These are phyloP conservation scores for Holothuria leucospilota DNA, from an alignment of 53 echinoderm and acorn worm genomes.

Conservation along the genomic window DNA sequence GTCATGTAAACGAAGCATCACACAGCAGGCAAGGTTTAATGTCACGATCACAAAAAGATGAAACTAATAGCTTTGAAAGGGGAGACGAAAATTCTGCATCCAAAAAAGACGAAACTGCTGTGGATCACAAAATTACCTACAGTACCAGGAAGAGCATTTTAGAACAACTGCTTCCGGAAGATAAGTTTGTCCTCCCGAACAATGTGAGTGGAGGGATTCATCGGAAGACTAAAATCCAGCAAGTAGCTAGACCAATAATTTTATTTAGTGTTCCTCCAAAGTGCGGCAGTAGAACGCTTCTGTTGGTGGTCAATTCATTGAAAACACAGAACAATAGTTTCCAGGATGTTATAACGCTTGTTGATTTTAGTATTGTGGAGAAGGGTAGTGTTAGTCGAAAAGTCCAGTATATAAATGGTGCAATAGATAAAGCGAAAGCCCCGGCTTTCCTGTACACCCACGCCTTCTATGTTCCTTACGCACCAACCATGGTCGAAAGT, in stretches of 20 bases:
- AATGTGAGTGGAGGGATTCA: too few relatives aligned
- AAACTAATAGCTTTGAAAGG: too few relatives aligned
- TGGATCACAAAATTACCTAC: too few relatives aligned
- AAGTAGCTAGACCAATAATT: not conserved
- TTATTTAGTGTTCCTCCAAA: conserved; percentile 16
- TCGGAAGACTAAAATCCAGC: too few relatives aligned
- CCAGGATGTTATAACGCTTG: not conserved
- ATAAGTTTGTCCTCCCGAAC: too few relatives aligned
- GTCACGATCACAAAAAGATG: too few relatives aligned
- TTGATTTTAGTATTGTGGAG: not conserved
- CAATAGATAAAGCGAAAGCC: not conserved
- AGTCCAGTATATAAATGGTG: not conserved
- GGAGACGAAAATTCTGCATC: too few relatives aligned
- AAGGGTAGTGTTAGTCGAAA: not conserved
- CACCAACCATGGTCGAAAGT: not conserved
- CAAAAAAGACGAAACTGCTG: too few relatives aligned
- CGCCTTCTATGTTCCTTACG: not conserved
- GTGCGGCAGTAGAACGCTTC: not conserved
- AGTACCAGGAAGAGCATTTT: too few relatives aligned
- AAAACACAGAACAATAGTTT: not conserved
- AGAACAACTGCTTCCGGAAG: too few relatives aligned
- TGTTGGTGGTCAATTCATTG: not conserved
- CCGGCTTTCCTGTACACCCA: not conserved
- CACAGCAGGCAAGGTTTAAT: too few relatives aligned
- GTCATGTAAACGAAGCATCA: too few relatives aligned